Percentiles rank a stretch among this genome's conserved stretches.
Conservation (phyloP, 2,797 vertebrate genomes). For the Myotis vivesi region DNA sequence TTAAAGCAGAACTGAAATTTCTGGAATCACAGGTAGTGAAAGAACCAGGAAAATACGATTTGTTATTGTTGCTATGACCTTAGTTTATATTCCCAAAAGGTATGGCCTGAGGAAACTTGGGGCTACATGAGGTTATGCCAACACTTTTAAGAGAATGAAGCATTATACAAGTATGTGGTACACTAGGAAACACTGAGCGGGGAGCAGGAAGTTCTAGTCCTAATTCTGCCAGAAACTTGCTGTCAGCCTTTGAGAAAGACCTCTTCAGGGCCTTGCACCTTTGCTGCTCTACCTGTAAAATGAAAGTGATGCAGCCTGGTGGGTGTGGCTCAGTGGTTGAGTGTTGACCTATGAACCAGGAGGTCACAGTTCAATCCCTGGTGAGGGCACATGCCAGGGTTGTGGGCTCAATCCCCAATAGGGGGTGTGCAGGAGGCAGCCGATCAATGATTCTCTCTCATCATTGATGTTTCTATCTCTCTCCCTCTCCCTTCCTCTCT, state of each 20-base stretch:
- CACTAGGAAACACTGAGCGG: neutral
- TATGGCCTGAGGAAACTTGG: neutral
- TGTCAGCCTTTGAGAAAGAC: neutral
- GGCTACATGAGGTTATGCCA: neutral
- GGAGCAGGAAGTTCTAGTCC: slow-evolving; percentile 30
- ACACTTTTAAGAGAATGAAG: slow-evolving; percentile 37
- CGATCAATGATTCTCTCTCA: too few relatives aligned
- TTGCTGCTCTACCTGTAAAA: neutral
- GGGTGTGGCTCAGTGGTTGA: too few relatives aligned
- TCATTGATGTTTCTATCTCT: too few relatives aligned
- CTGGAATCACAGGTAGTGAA: slow-evolving; percentile 32
- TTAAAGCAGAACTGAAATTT: slow-evolving; percentile 25
- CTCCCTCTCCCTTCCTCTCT: too few relatives aligned
- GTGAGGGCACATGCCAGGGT: too few relatives aligned
- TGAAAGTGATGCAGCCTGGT: neutral
- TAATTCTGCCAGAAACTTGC: slow-evolving; percentile 45
- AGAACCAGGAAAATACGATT: slow-evolving; percentile 24
- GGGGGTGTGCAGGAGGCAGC: too few relatives aligned
- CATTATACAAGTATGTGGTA: neutral
- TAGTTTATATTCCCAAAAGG: neutral
- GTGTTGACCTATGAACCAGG: too few relatives aligned
- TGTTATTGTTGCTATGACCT: slow-evolving; percentile 38
- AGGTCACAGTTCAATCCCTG: too few relatives aligned
- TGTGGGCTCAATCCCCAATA: too few relatives aligned
- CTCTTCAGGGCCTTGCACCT: neutral